Evolutionary conservation across 2,888 invertebrate genomes (phyloP).

Genomic region (Cantharis rufa): DNA sequence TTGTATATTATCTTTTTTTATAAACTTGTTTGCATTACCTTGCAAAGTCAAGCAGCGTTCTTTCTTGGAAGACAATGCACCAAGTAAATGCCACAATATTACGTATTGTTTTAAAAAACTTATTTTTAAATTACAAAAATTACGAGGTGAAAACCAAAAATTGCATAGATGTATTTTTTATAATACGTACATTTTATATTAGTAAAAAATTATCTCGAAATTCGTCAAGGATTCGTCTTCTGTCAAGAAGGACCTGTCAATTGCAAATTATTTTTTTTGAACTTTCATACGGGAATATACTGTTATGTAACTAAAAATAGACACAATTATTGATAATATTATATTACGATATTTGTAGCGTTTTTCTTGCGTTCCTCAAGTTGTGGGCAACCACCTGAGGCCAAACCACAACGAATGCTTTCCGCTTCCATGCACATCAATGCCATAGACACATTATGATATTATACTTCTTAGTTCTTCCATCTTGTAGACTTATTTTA

Average conservation of each 20-base stretch:
- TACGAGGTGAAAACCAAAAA: not conserved
- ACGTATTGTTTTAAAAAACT: not conserved
- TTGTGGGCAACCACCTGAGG: slow-evolving; percentile 44
- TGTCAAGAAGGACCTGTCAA: not conserved
- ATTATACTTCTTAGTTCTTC: slow-evolving; percentile 3
- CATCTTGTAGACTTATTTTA: not conserved
- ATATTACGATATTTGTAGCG: not conserved
- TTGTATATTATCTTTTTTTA: not conserved
- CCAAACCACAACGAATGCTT: slow-evolving; percentile 42
- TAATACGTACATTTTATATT: not conserved
- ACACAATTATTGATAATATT: not conserved
- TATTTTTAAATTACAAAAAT: not conserved
- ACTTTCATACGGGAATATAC: not conserved
- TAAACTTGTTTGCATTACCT: not conserved
- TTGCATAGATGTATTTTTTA: too few species aligned
- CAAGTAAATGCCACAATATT: not conserved
- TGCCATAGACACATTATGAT: slow-evolving; percentile 40
- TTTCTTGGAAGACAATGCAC: not conserved
- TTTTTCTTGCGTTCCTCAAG: slow-evolving; percentile 40
- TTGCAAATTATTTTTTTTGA: not conserved
- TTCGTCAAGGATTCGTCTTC: not conserved
- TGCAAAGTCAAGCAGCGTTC: not conserved
- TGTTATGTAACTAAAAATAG: not conserved
- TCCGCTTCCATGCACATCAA: slow-evolving; percentile 46
- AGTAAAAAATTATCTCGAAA: not conserved